Conservation (phyloP, 1,140 invertebrate species). For the Anagrus nilaparvatae region DNA sequence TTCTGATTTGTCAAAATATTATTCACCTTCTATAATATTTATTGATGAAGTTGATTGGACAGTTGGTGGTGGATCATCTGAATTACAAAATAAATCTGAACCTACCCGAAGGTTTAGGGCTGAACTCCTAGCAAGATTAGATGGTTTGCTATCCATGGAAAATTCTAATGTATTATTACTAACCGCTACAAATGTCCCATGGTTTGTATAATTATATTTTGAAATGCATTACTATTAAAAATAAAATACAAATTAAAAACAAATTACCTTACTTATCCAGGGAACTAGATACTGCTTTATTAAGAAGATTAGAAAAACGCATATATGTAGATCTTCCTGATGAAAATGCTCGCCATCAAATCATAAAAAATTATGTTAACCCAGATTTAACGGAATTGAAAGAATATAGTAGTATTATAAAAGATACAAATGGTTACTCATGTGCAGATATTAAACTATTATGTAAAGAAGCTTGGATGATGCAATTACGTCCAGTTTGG, state of each 20-base stretch:
- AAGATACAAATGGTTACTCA: constrained; percentile 66
- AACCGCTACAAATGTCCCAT: constrained; percentile 85
- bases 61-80: constrained; percentile 54
- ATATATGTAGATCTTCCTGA: constrained; percentile 73
- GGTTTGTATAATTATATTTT: constrained; percentile 43
- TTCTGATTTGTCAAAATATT: constrained; percentile 80
- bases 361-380: constrained; percentile 51
- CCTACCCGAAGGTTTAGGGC: constrained; percentile 84
- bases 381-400: constrained; percentile 29
- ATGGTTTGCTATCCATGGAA: constrained; percentile 58
- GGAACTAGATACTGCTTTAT: constrained; percentile 80
- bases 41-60: constrained; percentile 93
- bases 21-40: constrained; percentile 90
- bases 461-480: constrained; percentile 79
- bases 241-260: background rate
- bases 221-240: constrained; percentile 14
- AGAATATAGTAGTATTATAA: constrained; percentile 47
- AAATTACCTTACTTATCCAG: constrained; percentile 36
- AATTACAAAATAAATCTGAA: constrained; percentile 68
- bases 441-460: constrained; percentile 80
- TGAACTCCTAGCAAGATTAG: constrained; percentile 85
- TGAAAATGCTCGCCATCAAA: constrained; percentile 47
- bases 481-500: constrained; percentile 39
- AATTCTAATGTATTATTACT: constrained; percentile 61
- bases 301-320: constrained; percentile 80